Evolutionary conservation across 2,797 vertebrate species (phyloP).

Genomic region (Euthynnus affinis): DNA sequence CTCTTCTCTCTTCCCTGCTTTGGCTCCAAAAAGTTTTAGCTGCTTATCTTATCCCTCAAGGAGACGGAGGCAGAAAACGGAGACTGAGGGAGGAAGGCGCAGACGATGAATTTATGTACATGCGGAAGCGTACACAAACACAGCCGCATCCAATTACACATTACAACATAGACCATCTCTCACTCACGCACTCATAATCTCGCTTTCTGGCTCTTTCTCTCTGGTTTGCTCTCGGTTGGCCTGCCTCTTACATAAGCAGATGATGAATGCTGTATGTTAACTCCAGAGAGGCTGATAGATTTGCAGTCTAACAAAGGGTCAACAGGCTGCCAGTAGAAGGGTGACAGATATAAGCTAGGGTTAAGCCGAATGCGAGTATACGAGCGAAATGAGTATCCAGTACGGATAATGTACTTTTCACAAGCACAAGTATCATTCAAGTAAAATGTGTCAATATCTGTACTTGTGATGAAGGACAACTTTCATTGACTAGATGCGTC

Average conservation of each 20-base stretch:
- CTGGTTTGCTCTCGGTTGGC: slow-evolving; percentile 29
- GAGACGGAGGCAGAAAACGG: slow-evolving; percentile 53
- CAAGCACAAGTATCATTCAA: too few species aligned
- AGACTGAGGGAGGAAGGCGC: slow-evolving; percentile 27
- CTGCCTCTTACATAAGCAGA: slow-evolving; percentile 59
- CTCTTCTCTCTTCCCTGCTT: slow-evolving; percentile 30
- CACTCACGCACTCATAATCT: slow-evolving; percentile 46
- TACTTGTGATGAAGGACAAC: too few species aligned
- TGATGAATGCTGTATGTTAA: slow-evolving; percentile 37
- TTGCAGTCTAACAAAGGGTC: slow-evolving; percentile 28
- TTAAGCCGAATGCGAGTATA: too few species aligned
- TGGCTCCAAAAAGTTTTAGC: slow-evolving; percentile 62
- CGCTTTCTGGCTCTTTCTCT: slow-evolving; percentile 35
- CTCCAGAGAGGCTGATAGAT: slow-evolving; percentile 21
- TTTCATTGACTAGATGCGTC: too few species aligned
- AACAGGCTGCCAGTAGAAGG: slow-evolving; percentile 13
- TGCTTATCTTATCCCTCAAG: slow-evolving; percentile 68
- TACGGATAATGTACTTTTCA: too few species aligned
- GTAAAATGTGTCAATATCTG: too few species aligned
- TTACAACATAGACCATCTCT: slow-evolving; percentile 35
- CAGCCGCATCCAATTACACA: slow-evolving; percentile 57
- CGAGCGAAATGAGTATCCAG: too few species aligned
- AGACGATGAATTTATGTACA: slow-evolving; percentile 46
- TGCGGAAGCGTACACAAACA: slow-evolving; percentile 57
- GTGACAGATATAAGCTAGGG: not conserved